Conservation (phyloP, 2,113 vertebrate genomes). For the Tachysurus fulvidraco region DNA sequence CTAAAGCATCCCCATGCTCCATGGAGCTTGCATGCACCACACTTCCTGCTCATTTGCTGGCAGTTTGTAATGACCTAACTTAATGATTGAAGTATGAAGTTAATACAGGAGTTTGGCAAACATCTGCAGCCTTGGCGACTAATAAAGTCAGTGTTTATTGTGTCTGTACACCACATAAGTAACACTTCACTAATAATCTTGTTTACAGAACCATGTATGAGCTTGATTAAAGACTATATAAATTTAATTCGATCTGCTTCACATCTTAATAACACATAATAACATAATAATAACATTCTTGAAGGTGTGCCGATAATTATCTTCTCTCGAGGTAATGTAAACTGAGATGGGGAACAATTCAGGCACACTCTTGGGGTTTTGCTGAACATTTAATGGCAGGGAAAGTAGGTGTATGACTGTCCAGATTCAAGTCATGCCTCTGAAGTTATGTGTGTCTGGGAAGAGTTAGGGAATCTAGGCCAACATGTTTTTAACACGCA, state of each 20-base stretch:
- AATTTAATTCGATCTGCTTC: conserved; percentile 24
- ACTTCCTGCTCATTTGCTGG: background rate
- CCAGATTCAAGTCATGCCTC: background rate
- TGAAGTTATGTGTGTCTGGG: conserved; percentile 5
- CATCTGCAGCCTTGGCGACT: conserved; percentile 54
- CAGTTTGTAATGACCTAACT: conserved; percentile 17
- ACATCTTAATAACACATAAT: conserved; percentile 28
- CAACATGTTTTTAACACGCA: conserved; percentile 8
- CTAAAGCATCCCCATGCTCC: background rate
- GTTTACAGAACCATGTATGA: conserved; percentile 55
- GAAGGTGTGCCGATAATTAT: conserved; percentile 3
- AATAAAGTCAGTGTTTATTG: conserved; percentile 71
- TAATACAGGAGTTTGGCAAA: conserved; percentile 38
- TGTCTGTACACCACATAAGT: conserved; percentile 61
- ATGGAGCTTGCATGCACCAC: background rate
- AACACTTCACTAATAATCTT: conserved; percentile 54
- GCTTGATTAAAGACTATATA: conserved; percentile 42
- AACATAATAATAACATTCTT: conserved; percentile 30
- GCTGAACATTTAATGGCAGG: conserved; percentile 8
- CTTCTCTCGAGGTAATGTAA: conserved; percentile 16
- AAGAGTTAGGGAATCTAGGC: conserved; percentile 4
- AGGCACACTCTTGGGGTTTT: conserved; percentile 4
- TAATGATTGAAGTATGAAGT: conserved; percentile 18
- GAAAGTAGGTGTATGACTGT: background rate
- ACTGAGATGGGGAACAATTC: conserved; percentile 8